Evolutionary conservation across 2,113 vertebrate species (phyloP), one percentile per base, ranked within the genome.

Genomic region (Tonatia bakeri): DNA sequence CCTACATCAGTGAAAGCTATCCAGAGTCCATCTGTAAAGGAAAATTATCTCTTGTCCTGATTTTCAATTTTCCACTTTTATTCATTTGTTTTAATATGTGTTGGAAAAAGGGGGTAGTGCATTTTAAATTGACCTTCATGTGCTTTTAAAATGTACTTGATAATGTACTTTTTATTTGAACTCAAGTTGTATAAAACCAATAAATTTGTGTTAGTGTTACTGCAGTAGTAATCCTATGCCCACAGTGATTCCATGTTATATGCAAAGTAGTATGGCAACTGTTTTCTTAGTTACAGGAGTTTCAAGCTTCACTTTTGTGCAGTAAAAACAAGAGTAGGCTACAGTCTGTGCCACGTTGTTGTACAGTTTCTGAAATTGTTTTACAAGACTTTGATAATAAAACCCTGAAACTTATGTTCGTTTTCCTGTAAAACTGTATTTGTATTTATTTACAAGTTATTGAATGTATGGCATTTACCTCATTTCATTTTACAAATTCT

Each of bases 311-410:
- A 97, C 98, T 99, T 98, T 98, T 98, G 98, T 99, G 98, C 98
- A 98, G 98, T 98, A 98, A 98, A 98, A 98, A 95, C 97, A 97
- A 98, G 95, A 98, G 97, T 97, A 98, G 98, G 98, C 98, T 98
- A 95, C 98, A 97, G 98, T 98, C 98, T 98, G 98, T 99, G 98
- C 98, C 98, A 98, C 99, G 98, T 98, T 96, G 97, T 98, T 99
- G 98, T 98, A 98, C 99, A 99, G 99, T 99, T 99, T 99, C 98
- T 98, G 98, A 98, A 98, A 98, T 98, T 98, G 98, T 99, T 99
- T 99, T 99, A 99, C 98, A 99, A 97, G 98, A 98, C 99, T 99
- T 99, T 99, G 99, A 99, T 99, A 99, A 99, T 99, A 99, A 99
- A 99, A 99, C 98, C 98, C 98, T 98, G 95, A 98, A 99, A 99